Percentiles rank a stretch among this genome's conserved stretches.
These are phyloP conservation scores for Neosilurus mollespiculum DNA, from an alignment of 2,797 vertebrate species.

Conservation along the genomic window DNA sequence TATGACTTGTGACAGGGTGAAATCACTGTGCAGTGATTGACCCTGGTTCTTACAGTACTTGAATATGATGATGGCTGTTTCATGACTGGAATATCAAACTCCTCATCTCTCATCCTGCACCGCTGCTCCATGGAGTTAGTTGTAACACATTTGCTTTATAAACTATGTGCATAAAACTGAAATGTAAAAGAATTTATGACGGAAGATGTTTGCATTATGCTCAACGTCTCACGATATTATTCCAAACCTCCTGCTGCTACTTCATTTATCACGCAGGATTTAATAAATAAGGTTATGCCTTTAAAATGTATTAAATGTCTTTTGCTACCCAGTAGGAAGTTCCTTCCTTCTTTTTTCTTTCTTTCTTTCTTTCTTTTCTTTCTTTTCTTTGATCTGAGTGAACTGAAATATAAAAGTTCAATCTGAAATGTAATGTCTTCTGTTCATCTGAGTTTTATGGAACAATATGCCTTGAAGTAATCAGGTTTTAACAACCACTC, in stretches of 20 bases:
- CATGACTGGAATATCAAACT: constrained; percentile 80
- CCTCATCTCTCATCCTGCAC: constrained; percentile 62
- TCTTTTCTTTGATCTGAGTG: background rate
- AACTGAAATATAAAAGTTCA: background rate
- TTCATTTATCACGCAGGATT: constrained; percentile 31
- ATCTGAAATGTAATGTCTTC: background rate
- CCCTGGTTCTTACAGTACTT: constrained; percentile 80
- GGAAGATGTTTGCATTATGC: constrained; percentile 19
- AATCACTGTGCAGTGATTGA: constrained; percentile 82
- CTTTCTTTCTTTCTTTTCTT: background rate
- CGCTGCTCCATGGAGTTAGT: constrained; percentile 35
- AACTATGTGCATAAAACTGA: constrained; percentile 33
- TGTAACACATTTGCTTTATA: constrained; percentile 42
- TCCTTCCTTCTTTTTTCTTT: background rate
- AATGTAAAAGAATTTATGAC: constrained; percentile 33
- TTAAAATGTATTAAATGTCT: constrained; percentile 14
- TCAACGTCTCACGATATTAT: constrained; percentile 15
- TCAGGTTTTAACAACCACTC: constrained; percentile 63
- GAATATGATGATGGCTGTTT: constrained; percentile 82
- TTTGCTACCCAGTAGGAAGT: background rate
- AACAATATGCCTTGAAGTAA: constrained; percentile 52
- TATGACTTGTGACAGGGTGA: constrained; percentile 78
- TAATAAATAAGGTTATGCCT: constrained; percentile 22
- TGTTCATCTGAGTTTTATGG: constrained; percentile 25
- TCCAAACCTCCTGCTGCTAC: constrained; percentile 13